Base-by-base conservation (phyloP, 2,797 vertebrate species). In the Sebastes hopkinsi region DNA sequence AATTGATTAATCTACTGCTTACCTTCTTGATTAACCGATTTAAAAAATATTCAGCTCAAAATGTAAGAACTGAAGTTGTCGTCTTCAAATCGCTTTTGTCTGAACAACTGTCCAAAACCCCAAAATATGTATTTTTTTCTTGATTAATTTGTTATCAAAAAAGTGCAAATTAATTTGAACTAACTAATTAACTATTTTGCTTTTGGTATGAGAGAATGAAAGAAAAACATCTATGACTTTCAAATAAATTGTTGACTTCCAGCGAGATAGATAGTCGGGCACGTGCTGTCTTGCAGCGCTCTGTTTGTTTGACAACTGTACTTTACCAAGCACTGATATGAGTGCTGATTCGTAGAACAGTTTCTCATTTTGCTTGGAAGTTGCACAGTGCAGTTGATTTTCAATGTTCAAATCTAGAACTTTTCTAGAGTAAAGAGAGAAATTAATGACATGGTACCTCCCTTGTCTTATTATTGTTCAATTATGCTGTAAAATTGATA, bases 301-400 rank as follows among this genome's bases (percentile, higher is more conserved):
- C 10, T 80, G 67, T 80, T 70, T 65, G 78, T 56, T 77, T 65
- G 50, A n/a, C 20, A 52, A n/a, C 4, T 52, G 50, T 52, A 29
- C 66, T 58, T 22, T 56, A 52, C 52, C 8, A 1, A 70, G 23
- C 38, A 13, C 27, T 77, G 66, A 58, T 59, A 64, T 27, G 34
- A 50, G 5, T 8, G 46, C 46, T 52, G 46, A 52, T 52, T 52
- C 16, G 12, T 50, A 18, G 46, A 20, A 52, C 18, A 52, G 46
- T 52, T 52, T 52, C 46, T 52, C 20, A n/a, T 52, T 52, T 52
- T 52, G 20, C 46, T 20, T 20, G 8, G 46, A 52, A 52, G 46
- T 18, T n/a, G 46, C 16, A n/a, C 46, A 52, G 8, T 29, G 11
- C 13, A 64, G 20, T 34, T 52, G 5, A 59, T 64, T 14, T 58